Conservation (phyloP, 2,888 invertebrate species). For the Xestia xanthographa region DNA sequence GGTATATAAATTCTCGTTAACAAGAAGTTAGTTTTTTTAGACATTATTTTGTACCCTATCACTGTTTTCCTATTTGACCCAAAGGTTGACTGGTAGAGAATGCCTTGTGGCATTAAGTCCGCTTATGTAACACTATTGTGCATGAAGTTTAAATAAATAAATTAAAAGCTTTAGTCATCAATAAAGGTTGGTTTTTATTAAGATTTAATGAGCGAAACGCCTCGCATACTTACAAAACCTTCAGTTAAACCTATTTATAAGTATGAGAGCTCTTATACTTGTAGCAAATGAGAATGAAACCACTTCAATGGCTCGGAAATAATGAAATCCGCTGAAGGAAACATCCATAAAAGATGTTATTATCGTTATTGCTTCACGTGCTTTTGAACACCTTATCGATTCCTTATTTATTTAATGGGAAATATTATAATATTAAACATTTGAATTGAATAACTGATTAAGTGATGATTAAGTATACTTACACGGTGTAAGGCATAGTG, state of each 20-base stretch:
- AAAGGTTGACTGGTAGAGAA: too few species aligned
- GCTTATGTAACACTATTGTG: too few species aligned
- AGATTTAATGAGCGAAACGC: not conserved
- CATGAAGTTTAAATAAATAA: too few species aligned
- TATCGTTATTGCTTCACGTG: slow-evolving; percentile 15
- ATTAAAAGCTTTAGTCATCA: not conserved
- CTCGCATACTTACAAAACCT: not conserved
- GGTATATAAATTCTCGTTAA: too few species aligned
- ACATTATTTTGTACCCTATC: too few species aligned
- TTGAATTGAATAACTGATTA: not conserved
- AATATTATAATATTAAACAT: not conserved
- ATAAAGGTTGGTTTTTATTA: too few species aligned
- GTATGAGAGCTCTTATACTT: not conserved
- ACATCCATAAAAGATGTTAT: slow-evolving; percentile 14
- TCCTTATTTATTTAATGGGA: slow-evolving; percentile 18
- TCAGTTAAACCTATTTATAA: not conserved
- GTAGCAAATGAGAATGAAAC: slow-evolving; percentile 16
- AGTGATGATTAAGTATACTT: not conserved
- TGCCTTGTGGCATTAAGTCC: too few species aligned
- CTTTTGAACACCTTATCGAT: slow-evolving; percentile 5
- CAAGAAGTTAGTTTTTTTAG: too few species aligned
- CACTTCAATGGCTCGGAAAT: slow-evolving; percentile 36
- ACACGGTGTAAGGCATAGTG: not conserved
- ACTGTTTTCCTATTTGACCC: too few species aligned
- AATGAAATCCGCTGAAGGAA: slow-evolving; percentile 37